A percentile compares a stretch with the other conserved stretches of the same genome.
phyloP scores from a whole-genome alignment of 1,140 invertebrate species.

The Drosophila malerkotliana region DNA sequence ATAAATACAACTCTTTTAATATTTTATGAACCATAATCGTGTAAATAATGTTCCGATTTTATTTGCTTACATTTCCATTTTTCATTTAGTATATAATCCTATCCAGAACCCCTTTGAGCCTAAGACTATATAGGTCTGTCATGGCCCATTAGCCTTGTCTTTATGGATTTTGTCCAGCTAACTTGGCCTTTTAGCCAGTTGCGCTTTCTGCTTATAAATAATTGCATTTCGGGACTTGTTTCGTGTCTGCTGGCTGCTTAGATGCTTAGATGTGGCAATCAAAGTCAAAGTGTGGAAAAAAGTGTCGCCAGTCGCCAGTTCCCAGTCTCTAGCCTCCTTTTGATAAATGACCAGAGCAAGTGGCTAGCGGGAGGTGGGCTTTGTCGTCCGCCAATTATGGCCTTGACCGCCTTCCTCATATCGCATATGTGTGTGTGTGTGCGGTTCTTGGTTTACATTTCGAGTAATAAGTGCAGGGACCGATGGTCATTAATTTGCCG shows the following conservation, averaged over 20 bases:
- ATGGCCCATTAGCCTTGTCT: constrained; percentile 73
- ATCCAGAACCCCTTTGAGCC: background rate
- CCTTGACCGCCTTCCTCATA: constrained; percentile 60
- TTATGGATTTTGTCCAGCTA: constrained; percentile 68
- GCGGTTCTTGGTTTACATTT: constrained; percentile 48
- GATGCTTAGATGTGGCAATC: constrained; percentile 53
- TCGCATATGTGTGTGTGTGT: constrained; percentile 16
- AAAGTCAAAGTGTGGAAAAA: constrained; percentile 56
- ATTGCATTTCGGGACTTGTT: constrained; percentile 62
- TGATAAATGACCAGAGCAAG: constrained; percentile 67
- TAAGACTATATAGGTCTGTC: constrained; percentile 36
- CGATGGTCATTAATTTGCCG: constrained; percentile 57
- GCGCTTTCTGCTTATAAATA: constrained; percentile 70
- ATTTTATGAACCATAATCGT: background rate
- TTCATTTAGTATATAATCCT: background rate
- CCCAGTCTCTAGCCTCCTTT: constrained; percentile 10
- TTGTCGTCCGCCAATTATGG: constrained; percentile 27
- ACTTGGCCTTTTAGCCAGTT: constrained; percentile 68
- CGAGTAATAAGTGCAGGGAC: constrained; percentile 59
- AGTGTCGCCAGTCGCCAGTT: constrained; percentile 29
- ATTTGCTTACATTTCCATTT: too few species aligned
- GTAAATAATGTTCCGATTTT: too few species aligned
- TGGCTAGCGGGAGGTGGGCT: constrained; percentile 7
- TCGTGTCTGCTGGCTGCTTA: constrained; percentile 43
- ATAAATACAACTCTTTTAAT: constrained; percentile 20